Evolutionary conservation across 2,797 vertebrate genomes (phyloP).

Genomic region (Smutsia temminckii): DNA sequence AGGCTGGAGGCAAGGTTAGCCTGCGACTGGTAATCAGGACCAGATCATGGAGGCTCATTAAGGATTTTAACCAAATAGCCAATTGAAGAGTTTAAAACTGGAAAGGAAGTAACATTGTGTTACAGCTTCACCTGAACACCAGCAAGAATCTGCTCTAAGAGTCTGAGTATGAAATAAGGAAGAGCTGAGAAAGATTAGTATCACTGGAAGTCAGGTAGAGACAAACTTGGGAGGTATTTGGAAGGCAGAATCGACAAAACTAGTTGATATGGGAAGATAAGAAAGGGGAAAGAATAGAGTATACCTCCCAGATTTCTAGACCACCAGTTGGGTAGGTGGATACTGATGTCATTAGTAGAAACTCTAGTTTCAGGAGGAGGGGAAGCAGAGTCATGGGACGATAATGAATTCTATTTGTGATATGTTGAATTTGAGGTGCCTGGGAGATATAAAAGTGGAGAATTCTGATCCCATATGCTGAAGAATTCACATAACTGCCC

Average conservation of each 20-base stretch:
- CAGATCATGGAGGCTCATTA: background rate
- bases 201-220: background rate
- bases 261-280: background rate
- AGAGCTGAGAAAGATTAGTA: background rate
- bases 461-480: background rate
- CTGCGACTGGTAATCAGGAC: background rate
- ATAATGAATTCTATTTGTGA: background rate
- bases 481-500: background rate
- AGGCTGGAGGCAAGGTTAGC: background rate
- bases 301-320: background rate
- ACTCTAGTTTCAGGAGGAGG: background rate
- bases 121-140: background rate
- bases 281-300: background rate
- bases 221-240: background rate
- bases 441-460: background rate
- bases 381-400: background rate
- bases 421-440: background rate
- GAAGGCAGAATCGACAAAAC: constrained; percentile 15
- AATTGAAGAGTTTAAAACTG: background rate
- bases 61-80: background rate
- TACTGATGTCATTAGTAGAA: background rate
- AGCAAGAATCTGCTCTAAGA: background rate
- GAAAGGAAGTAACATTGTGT: background rate
- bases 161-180: background rate
- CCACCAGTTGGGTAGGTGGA: background rate